Conservation (phyloP, 1,140 invertebrate genomes). For the Papilio polyxenes region DNA sequence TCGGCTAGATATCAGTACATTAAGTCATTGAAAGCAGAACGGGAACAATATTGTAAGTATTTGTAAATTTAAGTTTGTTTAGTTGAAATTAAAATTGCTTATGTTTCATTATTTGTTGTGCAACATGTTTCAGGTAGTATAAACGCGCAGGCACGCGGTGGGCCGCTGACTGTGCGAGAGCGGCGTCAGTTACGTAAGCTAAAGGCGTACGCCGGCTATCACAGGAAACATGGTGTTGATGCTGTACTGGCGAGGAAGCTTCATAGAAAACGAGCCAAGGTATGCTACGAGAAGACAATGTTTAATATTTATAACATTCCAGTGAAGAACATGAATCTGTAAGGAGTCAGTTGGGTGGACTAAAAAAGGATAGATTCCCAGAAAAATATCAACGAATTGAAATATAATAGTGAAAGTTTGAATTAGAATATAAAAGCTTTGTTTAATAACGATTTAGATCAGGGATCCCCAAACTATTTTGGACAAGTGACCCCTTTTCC, state of each 20-base stretch:
- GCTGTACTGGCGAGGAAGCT: constrained; percentile 90
- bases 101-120: neutral
- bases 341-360: no score
- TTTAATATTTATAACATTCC: no score
- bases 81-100: neutral
- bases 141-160: constrained; percentile 84
- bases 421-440: no score
- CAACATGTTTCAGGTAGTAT: constrained; percentile 84
- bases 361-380: no score
- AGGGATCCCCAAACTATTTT: no score
- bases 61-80: neutral
- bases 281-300: constrained; percentile 53
- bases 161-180: constrained; percentile 82
- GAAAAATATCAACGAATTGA: no score
- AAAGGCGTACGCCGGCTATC: constrained; percentile 89
- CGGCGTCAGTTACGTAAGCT: constrained; percentile 89
- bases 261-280: constrained; percentile 87
- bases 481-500: no score
- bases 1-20: constrained; percentile 89
- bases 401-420: no score
- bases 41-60: constrained; percentile 88
- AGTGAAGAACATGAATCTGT: no score
- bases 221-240: constrained; percentile 86
- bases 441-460: no score
- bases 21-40: constrained; percentile 87